These are phyloP conservation scores for Stramonita haemastoma DNA, from an alignment of 2,888 invertebrate genomes.

Conservation along the genomic window DNA sequence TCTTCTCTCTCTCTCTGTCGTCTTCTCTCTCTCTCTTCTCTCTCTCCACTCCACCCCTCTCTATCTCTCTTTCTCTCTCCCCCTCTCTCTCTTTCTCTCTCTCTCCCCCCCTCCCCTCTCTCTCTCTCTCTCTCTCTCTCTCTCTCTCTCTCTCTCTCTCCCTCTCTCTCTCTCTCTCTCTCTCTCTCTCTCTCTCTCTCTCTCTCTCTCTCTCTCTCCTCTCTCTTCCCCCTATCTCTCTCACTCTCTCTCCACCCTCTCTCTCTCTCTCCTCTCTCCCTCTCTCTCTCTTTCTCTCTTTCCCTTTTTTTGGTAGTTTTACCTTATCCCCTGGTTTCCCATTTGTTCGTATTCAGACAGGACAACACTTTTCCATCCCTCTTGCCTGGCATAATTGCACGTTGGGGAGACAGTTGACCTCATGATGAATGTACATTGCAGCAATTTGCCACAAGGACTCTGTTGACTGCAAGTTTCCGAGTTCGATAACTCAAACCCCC, in stretches of 20 bases:
- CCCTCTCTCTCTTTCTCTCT: not conserved
- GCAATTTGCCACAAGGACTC: conserved; percentile 8
- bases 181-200: no score
- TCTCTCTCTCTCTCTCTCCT: not conserved
- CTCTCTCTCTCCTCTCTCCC: not conserved
- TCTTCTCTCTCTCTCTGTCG: not conserved
- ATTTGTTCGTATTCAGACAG: not conserved
- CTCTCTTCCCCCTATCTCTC: not conserved
- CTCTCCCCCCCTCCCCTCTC: no score
- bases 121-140: no score
- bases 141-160: not conserved
- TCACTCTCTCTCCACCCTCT: not conserved
- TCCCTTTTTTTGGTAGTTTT: not conserved
- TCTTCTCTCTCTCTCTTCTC: not conserved
- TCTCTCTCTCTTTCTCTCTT: not conserved
- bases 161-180: no score
- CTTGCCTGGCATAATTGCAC: conserved; percentile 14
- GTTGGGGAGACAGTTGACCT: conserved; percentile 32
- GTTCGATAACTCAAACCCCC: not conserved
- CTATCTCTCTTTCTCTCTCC: not conserved
- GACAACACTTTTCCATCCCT: conserved; percentile 25
- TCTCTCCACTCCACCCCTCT: not conserved
- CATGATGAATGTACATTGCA: conserved; percentile 29
- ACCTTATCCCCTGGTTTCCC: no score
- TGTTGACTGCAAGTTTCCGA: conserved; percentile 16